A percentile compares a stretch with the other conserved stretches of the same genome.
Evolutionary conservation across 1,140 invertebrate genomes (phyloP).

Genomic region (Cydia pomonella): DNA sequence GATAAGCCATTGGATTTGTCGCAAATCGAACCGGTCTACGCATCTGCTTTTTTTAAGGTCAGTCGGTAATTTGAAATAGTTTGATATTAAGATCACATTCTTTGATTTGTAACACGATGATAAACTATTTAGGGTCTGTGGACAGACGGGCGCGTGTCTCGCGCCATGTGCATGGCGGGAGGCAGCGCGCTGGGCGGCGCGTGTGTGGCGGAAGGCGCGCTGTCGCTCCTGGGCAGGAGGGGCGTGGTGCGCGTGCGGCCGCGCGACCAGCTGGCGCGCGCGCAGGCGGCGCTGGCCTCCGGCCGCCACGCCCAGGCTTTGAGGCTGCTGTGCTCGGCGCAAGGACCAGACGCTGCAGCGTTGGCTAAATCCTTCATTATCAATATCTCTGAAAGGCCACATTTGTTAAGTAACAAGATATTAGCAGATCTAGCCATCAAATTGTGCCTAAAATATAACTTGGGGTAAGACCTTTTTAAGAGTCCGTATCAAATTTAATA

Average conservation of each 20-base stretch:
- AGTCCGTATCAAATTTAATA: too few relatives aligned
- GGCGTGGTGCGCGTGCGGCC: slow-evolving; percentile 92
- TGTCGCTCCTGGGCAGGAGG: slow-evolving; percentile 91
- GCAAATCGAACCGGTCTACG: slow-evolving; percentile 93
- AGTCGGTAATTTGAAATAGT: slow-evolving; percentile 18
- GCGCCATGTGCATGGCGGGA: slow-evolving; percentile 80
- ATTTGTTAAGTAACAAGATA: slow-evolving; percentile 61
- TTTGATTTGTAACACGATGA: neutral
- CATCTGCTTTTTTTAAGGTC: slow-evolving; percentile 95
- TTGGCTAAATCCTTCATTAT: slow-evolving; percentile 55
- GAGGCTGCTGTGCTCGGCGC: slow-evolving; percentile 55
- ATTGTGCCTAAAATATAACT: slow-evolving; percentile 63
- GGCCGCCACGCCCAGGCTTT: slow-evolving; percentile 84
- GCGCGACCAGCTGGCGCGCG: slow-evolving; percentile 81
- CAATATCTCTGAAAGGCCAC: slow-evolving; percentile 59
- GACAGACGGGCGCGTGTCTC: slow-evolving; percentile 84
- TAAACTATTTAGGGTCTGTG: slow-evolving; percentile 85
- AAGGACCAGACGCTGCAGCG: slow-evolving; percentile 48
- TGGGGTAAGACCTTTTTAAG: slow-evolving; percentile 49
- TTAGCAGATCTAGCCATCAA: slow-evolving; percentile 61
- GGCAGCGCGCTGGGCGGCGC: slow-evolving; percentile 87
- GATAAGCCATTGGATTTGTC: slow-evolving; percentile 93
- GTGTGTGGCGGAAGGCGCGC: slow-evolving; percentile 88
- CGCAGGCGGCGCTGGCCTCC: slow-evolving; percentile 69
- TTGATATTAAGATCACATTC: neutral